A percentile compares a stretch with the other conserved stretches of the same genome.
Evolutionary conservation across 2,797 vertebrate species (phyloP).

Genomic region (Lepidocolaptes lacrymiger): DNA sequence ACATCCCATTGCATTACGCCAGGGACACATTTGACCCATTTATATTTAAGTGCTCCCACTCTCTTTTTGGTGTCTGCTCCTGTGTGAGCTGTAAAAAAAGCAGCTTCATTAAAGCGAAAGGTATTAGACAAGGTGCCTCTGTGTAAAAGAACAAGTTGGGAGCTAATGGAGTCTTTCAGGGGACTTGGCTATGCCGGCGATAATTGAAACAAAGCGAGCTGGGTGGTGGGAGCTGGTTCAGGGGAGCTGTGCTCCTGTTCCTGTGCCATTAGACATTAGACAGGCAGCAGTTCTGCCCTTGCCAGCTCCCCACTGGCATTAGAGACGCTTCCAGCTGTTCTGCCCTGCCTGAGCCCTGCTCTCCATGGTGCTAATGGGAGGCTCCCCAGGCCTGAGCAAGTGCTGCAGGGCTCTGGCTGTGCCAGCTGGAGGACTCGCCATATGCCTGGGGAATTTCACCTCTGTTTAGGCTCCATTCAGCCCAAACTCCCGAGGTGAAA

Average conservation of each 20-base stretch:
- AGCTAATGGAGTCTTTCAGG: conserved; percentile 38
- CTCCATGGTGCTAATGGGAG: conserved; percentile 20
- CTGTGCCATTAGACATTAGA: conserved; percentile 36
- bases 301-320: conserved; percentile 31
- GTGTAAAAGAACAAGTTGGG: not conserved
- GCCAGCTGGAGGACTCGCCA: conserved; percentile 10
- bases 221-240: conserved; percentile 29
- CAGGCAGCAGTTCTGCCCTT: conserved; percentile 4
- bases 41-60: not conserved
- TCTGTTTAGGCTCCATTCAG: not conserved
- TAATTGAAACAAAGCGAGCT: conserved; percentile 67
- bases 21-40: conserved; percentile 2
- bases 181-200: not conserved
- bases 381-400: conserved; percentile 28
- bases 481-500: conserved; percentile 51
- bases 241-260: not conserved
- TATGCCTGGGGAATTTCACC: conserved; percentile 40
- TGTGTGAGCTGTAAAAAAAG: not conserved
- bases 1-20: not conserved
- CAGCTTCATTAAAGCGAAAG: conserved; percentile 10
- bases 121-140: not conserved
- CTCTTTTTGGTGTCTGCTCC: not conserved
- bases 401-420: not conserved
- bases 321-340: conserved; percentile 45
- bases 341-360: not conserved